Conservation (phyloP, 2,888 invertebrate genomes). For the Drosophila emarginata region DNA sequence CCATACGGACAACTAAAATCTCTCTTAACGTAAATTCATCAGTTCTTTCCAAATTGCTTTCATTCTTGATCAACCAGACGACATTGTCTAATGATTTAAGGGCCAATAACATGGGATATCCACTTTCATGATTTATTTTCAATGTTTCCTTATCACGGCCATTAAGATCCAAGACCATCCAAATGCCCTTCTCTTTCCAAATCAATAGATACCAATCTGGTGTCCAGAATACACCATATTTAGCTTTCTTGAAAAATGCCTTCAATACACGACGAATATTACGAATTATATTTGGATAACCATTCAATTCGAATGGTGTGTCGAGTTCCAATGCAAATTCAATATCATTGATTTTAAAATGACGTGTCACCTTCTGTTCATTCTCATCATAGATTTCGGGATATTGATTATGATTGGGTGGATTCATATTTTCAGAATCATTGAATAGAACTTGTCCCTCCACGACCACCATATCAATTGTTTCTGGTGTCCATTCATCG, state of each 20-base stretch:
- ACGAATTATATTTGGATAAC: constrained; percentile 21
- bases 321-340: constrained; percentile 73
- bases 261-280: constrained; percentile 51
- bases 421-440: constrained; percentile 51
- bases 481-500: constrained; percentile 67
- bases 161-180: constrained; percentile 78
- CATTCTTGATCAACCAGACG: constrained; percentile 65
- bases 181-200: constrained; percentile 74
- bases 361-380: constrained; percentile 68
- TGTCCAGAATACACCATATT: constrained; percentile 65
- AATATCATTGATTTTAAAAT: constrained; percentile 72
- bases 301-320: constrained; percentile 51
- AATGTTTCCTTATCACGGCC: constrained; percentile 70
- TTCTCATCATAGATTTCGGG: constrained; percentile 61
- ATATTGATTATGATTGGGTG: constrained; percentile 37
- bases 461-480: constrained; percentile 70
- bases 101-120: constrained; percentile 71
- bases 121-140: constrained; percentile 54
- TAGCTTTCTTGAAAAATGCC: constrained; percentile 66
- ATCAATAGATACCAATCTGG: constrained; percentile 73
- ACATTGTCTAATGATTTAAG: constrained; percentile 74
- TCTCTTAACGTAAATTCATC: constrained; percentile 70
- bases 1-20: constrained; percentile 69
- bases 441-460: constrained; percentile 73
- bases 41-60: constrained; percentile 59